Evolutionary conservation across 2,113 vertebrate species (phyloP).

Genomic region (Sprattus sprattus): DNA sequence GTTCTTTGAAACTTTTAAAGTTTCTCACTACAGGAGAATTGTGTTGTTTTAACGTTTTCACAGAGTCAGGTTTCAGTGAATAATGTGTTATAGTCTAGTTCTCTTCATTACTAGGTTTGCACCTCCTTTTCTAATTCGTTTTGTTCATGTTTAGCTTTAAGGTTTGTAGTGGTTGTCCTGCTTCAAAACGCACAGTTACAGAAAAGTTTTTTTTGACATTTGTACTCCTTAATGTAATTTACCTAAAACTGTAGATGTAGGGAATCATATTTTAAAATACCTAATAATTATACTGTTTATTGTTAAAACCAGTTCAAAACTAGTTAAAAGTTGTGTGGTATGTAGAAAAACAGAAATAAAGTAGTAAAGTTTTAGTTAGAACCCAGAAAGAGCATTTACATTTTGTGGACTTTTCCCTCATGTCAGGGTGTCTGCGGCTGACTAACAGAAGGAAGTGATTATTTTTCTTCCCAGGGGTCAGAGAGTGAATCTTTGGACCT

Average conservation of each 20-base stretch:
- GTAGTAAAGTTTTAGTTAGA: not conserved
- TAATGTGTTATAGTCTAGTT: not conserved
- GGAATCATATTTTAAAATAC: no score
- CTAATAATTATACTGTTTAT: not conserved
- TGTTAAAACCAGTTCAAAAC: not conserved
- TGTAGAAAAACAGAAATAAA: not conserved
- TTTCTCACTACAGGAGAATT: not conserved
- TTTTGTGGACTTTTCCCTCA: not conserved
- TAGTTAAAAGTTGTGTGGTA: not conserved
- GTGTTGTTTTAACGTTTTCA: conserved; percentile 8
- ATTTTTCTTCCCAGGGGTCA: not conserved
- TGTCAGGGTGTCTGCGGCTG: not conserved
- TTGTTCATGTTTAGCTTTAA: not conserved
- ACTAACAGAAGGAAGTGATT: not conserved
- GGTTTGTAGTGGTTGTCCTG: not conserved
- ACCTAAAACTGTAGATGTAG: not conserved
- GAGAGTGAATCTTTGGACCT: not conserved
- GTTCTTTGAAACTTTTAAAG: no score
- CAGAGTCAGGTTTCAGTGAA: not conserved
- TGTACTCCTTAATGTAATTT: not conserved
- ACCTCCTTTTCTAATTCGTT: not conserved
- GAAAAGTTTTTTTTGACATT: not conserved
- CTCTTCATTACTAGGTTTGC: not conserved
- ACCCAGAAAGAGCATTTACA: not conserved
- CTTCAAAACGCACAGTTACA: not conserved